These are phyloP conservation scores for Blastobasis adustella DNA, from an alignment of 2,888 invertebrate species.

Conservation along the genomic window DNA sequence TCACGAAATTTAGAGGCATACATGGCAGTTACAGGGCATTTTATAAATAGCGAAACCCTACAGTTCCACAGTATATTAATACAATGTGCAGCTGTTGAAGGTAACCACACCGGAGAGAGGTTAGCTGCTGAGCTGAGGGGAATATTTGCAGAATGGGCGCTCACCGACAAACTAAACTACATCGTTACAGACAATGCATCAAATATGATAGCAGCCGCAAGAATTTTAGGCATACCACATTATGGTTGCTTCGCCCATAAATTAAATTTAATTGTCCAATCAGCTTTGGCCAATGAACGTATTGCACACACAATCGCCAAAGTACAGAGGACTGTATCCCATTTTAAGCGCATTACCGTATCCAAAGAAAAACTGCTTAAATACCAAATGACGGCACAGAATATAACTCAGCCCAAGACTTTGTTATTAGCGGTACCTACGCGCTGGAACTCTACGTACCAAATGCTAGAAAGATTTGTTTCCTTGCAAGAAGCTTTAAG, in stretches of 20 bases:
- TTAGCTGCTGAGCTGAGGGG: too few species aligned
- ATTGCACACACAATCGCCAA: not conserved
- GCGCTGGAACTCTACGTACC: not conserved
- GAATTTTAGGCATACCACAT: not conserved
- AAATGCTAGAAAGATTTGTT: not conserved
- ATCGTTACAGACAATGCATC: not conserved
- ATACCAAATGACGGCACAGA: not conserved
- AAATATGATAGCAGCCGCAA: not conserved
- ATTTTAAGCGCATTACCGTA: not conserved
- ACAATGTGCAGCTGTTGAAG: too few species aligned
- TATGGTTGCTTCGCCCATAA: not conserved
- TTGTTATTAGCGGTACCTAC: not conserved
- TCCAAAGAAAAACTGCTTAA: not conserved
- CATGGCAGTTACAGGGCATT: slow-evolving; percentile 12
- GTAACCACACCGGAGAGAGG: too few species aligned
- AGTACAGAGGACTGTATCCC: not conserved
- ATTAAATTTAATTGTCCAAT: not conserved
- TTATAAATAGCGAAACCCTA: too few species aligned
- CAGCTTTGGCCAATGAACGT: not conserved
- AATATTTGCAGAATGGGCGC: not conserved
- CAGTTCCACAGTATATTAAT: too few species aligned
- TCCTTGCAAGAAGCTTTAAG: not conserved
- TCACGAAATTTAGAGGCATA: slow-evolving; percentile 8
- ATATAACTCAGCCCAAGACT: not conserved
- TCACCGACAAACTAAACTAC: not conserved